Base-by-base conservation (phyloP, 2,797 vertebrate genomes). In the Enteromius mattozi region DNA sequence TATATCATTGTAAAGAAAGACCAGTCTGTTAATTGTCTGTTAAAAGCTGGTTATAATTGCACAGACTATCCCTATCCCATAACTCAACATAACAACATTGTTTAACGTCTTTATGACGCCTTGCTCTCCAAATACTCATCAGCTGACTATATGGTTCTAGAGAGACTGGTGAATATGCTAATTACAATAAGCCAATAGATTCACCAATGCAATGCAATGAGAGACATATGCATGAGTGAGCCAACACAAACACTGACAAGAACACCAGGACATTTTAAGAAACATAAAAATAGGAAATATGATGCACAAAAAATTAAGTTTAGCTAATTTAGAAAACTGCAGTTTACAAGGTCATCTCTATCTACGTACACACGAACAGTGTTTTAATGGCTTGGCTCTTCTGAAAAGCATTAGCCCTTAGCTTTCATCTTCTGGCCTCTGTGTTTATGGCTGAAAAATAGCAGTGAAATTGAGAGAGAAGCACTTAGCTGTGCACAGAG, bases 361-460 rank as follows among this genome's bases (percentile, higher is more conserved):
- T 77, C 54, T 72, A 51, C 17, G 49, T 16, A 77, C 61, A 70
- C 17, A 24, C 27, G 40, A 27, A 81, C 51, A 51, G 19, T 61
- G 17, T 76, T 81, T 49, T 42, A 74, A 80, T 45, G 63, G 61
- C n/a, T 65, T 78, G 51, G 54, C 65, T 82, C 12, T 63, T 69
- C 27, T 86, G 45, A 76, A 77, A 59, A 79, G 75, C 69, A 65
- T 51, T 72, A 86, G 85, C 80, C 75, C 85, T 86, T 82, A 78
- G 70, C 45, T 51, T 78, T 63, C 49, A 33, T 63, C 33, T 82
- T 33, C 68, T 78, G 37, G 37, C 54, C 30, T 69, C 61, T 27
- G 30, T 54, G n/a, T 83, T 42, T 83, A 65, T 78, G 37, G 56
- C 40, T 72, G 51, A 88, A 85, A 90, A 90, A 47, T 61, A 76